Evolutionary conservation across 2,888 invertebrate genomes (phyloP), one percentile per base, ranked within the genome.

Genomic region (Oxyteleia sp.): DNA sequence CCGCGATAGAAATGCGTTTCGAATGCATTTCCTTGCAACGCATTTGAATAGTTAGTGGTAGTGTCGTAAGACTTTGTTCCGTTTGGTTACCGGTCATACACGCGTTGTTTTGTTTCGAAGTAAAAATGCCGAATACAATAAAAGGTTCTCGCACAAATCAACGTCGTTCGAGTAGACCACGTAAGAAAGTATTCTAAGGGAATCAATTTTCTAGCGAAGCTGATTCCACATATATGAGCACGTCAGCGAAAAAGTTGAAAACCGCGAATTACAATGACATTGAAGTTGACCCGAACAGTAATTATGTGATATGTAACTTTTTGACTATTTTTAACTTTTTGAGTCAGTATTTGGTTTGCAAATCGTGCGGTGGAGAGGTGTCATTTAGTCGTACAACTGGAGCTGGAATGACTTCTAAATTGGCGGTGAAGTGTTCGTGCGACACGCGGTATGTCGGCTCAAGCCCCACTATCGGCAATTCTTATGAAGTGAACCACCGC

Each of bases 1-100:
- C 51, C 29, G 29, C 51, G 29, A 51, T 51, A 29, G 11, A 49
- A 49, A 20, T 49, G n/a, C 26, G 49, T 49, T 49, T 49, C 32
- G 32, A 32, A 32, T 32, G 32, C 32, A 10, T 32, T 32, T 32
- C 1, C 32, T 32, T 32, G 32, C 10, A 32, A 32, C 32, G 5
- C 10, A 32, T 32, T n/a, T n/a, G n/a, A n/a, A n/a, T n/a, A n/a
- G n/a, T n/a, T n/a, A n/a, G n/a, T n/a, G n/a, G n/a, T n/a, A n/a
- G n/a, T n/a, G n/a, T n/a, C n/a, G n/a, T n/a, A n/a, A n/a, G n/a
- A n/a, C n/a, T n/a, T n/a, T n/a, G 32, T 32, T 32, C 10, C 1
- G 32, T 32, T 32, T 32, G 32, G 32, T 32, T 32, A 32, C 32
- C 32, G 32, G 32, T 32, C 32, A 32, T 32, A 32, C 32, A 32